Percentiles rank a stretch among this genome's conserved stretches.
Evolutionary conservation across 2,888 invertebrate genomes (phyloP).

Genomic region (Ceriagrion tenellum): DNA sequence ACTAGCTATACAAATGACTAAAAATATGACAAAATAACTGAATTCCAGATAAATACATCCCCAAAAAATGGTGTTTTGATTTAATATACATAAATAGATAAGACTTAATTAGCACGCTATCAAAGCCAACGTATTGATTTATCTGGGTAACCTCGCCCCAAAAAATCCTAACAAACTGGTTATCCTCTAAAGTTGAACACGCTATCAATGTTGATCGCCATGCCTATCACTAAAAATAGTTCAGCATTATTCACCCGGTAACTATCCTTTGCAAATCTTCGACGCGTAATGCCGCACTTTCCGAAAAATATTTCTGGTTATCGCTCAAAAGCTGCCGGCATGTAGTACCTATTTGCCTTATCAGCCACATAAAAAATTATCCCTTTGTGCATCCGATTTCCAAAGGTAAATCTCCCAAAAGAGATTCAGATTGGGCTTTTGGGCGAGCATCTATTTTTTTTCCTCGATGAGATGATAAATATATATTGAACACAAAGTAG

Average conservation of each 20-base stretch:
- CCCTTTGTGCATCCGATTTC: neutral
- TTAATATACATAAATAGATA: no score
- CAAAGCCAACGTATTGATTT: no score
- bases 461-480: neutral
- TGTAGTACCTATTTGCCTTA: neutral
- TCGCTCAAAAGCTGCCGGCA: neutral
- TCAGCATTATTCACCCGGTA: neutral
- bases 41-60: no score
- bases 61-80: no score
- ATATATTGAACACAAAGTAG: neutral
- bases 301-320: neutral
- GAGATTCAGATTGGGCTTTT: neutral
- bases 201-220: no score
- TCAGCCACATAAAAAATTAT: neutral
- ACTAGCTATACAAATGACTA: no score
- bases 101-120: no score
- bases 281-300: neutral
- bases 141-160: no score
- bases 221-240: neutral
- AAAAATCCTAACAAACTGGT: no score
- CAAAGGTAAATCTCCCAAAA: conserved; percentile 22
- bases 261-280: neutral
- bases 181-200: no score
- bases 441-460: neutral
- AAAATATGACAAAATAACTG: no score